Evolutionary conservation across 30 jellyfish, hydroid and myxozoan species (phyloP), one percentile per base, ranked within the genome.

Genomic region (Pelagia noctiluca): DNA sequence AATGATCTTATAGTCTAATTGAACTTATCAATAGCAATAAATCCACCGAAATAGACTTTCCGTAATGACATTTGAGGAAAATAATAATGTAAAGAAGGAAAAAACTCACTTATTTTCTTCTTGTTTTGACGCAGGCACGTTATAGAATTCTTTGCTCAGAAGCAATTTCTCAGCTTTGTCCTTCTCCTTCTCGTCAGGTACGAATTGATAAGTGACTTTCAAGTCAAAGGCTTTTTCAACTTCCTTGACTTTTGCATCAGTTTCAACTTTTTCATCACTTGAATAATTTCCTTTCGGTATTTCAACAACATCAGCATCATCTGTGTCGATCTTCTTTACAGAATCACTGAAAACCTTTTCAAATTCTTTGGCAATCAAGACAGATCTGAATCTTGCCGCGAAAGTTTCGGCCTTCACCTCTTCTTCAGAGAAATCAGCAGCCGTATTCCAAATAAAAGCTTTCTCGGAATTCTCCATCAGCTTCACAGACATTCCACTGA

Each of bases 341-440:
- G 84, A 77, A 3, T 38, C 26, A 1, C 29, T 36, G 32, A 84
- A 91, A 29, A 61, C 76, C 36, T 57, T 36, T 19, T 77, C 84
- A 71, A 91, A 91, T 29, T 34, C 47, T n/a, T 28, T 60, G 5
- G 90, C 90, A 11, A 25, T 23, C 32, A 84, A 94, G 11, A 57
- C 78, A 5, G 70, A 38, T 63, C 50, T 91, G 54, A 91, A 91
- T 8, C 86, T 83, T 26, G 60, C 98, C 0, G 97, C 97, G 36
- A 92, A 92, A 38, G 86, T 86, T 82, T 71, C 88, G 25, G 76
- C 77, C 54, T 48, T 80, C 46, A 35, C 75, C 23, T 92, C 97
- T 23, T 78, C 98, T 26, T 86, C 98, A 18, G 95, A 48, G 34
- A 60, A 64, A 72, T 92, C 98, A 13, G 96, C 96, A 2, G 48